A percentile compares a stretch with the other conserved stretches of the same genome.
phyloP scores from a whole-genome alignment of 2,797 vertebrate genomes.

The Cyclopterus lumpus region DNA sequence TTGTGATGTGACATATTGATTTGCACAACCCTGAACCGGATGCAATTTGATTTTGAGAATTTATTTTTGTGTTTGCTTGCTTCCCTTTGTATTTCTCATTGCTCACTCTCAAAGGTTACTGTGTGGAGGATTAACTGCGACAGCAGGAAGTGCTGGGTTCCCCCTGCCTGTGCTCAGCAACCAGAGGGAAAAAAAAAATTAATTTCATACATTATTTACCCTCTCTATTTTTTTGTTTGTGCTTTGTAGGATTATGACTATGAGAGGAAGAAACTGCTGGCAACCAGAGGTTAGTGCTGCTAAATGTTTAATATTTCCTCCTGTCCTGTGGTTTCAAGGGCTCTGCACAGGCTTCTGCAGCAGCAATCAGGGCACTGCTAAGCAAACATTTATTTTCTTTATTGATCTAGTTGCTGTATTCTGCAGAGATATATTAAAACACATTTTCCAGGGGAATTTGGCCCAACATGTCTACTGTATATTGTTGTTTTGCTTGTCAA shows the following conservation, averaged over 20 bases:
- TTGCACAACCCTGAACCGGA: conserved; percentile 26
- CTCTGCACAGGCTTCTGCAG: conserved; percentile 15
- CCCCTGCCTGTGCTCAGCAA: conserved; percentile 36
- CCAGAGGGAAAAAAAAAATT: conserved; percentile 38
- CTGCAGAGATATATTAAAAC: conserved; percentile 14
- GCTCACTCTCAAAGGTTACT: conserved; percentile 46
- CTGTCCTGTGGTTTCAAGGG: conserved; percentile 31
- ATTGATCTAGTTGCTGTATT: conserved; percentile 18
- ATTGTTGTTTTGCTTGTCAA: conserved; percentile 26
- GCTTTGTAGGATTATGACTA: conserved; percentile 85
- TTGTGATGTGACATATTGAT: conserved; percentile 32
- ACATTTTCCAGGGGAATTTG: conserved; percentile 9
- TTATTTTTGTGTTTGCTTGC: conserved; percentile 44
- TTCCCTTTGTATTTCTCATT: conserved; percentile 38
- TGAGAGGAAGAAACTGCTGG: conserved; percentile 86
- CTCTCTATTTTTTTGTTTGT: conserved; percentile 61
- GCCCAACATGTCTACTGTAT: not conserved
- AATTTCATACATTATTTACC: conserved; percentile 75
- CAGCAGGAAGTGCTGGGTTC: conserved; percentile 41
- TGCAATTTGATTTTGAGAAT: conserved; percentile 47
- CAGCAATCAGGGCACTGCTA: conserved; percentile 16
- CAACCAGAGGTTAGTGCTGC: conserved; percentile 81
- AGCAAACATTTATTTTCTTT: conserved; percentile 21
- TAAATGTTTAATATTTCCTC: conserved; percentile 56
- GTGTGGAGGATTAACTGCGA: conserved; percentile 41